phyloP scores from a whole-genome alignment of 2,888 invertebrate species.

The Spisula solida region DNA sequence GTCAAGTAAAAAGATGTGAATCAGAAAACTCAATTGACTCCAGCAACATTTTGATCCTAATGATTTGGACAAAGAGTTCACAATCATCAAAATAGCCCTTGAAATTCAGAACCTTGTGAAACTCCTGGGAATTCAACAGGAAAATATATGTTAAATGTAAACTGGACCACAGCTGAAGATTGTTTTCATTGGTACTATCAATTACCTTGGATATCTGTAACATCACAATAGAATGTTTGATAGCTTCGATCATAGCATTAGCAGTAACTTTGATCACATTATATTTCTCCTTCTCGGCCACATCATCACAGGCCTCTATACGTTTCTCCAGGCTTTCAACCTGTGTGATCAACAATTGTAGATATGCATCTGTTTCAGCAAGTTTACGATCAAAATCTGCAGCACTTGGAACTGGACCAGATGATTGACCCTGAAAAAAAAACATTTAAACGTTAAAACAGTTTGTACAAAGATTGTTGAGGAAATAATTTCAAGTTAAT shows the following conservation, averaged over 20 bases:
- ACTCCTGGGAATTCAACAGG: too few relatives aligned
- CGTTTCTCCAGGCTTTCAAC: conserved; percentile 88
- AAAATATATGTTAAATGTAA: too few relatives aligned
- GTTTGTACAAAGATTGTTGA: background rate
- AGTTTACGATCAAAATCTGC: conserved; percentile 95
- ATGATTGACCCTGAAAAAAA: conserved; percentile 89
- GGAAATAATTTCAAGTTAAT: too few relatives aligned
- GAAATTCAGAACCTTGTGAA: too few relatives aligned
- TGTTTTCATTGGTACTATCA: too few relatives aligned
- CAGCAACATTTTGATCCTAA: too few relatives aligned
- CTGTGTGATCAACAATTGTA: conserved; percentile 98
- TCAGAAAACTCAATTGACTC: too few relatives aligned
- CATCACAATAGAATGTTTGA: conserved; percentile 99
- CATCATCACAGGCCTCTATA: conserved; percentile 84
- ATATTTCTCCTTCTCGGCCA: conserved; percentile 82
- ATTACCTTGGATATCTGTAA: conserved; percentile 98
- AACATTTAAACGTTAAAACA: background rate
- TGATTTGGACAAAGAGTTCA: too few relatives aligned
- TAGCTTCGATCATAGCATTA: conserved; percentile 95
- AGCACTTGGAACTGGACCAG: conserved; percentile 87
- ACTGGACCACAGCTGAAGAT: too few relatives aligned
- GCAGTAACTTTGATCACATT: conserved; percentile 85
- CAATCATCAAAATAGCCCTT: too few relatives aligned
- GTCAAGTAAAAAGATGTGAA: too few relatives aligned
- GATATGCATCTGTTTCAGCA: conserved; percentile 97